Evolutionary conservation across 1,140 invertebrate species (phyloP), one percentile per base, ranked within the genome.

Genomic region (Drosophila subpulchrella): DNA sequence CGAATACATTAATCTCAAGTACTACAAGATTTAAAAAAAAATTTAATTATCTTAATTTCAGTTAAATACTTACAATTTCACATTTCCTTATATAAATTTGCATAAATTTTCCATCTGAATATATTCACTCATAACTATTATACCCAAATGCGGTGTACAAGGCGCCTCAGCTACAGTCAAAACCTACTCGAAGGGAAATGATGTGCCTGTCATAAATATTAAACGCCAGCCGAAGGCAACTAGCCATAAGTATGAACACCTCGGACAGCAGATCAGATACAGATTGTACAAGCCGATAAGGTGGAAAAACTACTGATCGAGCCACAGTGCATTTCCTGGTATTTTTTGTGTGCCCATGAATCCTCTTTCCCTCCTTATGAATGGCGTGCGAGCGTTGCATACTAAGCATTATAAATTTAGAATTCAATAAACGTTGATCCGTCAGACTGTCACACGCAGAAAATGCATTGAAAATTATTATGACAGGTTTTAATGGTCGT

Each of bases 311-410:
- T 67, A 67, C 57, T 15, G 57, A 59, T 54, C 50, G 12, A 65
- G 46, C 34, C 72, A 66, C 75, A 30, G 15, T 68, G 65, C 65
- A 89, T 79, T 84, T 84, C 84, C 79, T 86, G 84, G 75, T 81
- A 86, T 80, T 72, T 61, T 61, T 62, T 48, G 54, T 63, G 54
- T 44, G 65, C 46, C 38, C 61, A 24, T 51, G 36, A 11, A 32
- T 62, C 46, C 38, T 42, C 24, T 12, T 10, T 57, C 34, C 30
- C 34, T 27, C 32, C 13, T 41, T 71, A 41, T 72, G 53, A 58
- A 70, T 58, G 36, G 66, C 50, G 39, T 60, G 47, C 41, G 60
- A 72, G 39, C 13, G 38, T 30, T 65, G 79, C 71, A 83, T 90
- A 76, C 75, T 74, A 84, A 90, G 38, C 46, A 39, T 56, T 15